A percentile compares a stretch with the other conserved stretches of the same genome.
Conservation (phyloP, 2,888 invertebrate species). For the Phyllotreta cruciferae region DNA sequence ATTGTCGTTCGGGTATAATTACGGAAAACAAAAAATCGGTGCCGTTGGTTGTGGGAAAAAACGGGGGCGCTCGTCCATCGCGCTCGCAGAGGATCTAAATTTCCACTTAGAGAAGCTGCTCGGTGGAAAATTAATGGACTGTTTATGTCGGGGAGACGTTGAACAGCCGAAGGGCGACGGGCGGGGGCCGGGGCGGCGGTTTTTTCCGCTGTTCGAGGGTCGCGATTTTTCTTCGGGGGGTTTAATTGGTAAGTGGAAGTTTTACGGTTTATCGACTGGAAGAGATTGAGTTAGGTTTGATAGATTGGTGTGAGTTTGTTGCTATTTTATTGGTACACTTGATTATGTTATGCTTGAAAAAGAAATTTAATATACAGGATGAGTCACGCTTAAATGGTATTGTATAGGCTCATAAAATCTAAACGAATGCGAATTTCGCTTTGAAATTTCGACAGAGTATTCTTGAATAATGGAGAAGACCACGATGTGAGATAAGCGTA, state of each 20-base stretch:
- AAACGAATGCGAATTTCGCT: too few species aligned
- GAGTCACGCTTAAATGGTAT: too few species aligned
- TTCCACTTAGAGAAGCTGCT: constrained; percentile 26
- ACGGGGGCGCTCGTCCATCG: constrained; percentile 12
- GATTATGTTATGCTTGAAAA: too few species aligned
- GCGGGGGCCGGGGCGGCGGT: constrained; percentile 16
- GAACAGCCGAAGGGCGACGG: neutral
- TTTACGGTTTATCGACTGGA: constrained; percentile 8
- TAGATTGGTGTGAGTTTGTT: too few species aligned
- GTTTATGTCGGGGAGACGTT: constrained; percentile 27
- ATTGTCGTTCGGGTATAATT: constrained; percentile 34
- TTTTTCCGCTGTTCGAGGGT: constrained; percentile 5
- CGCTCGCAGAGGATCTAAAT: constrained; percentile 24
- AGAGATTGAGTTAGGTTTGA: constrained; percentile 6
- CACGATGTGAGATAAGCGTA: too few species aligned
- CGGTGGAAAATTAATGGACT: constrained; percentile 35
- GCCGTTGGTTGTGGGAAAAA: neutral
- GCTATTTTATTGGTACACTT: too few species aligned
- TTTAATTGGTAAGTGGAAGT: constrained; percentile 21
- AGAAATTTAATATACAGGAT: too few species aligned
- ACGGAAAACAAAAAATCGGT: constrained; percentile 25
- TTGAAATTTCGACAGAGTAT: too few species aligned
- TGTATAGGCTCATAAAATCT: too few species aligned
- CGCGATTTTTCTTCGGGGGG: constrained; percentile 25
- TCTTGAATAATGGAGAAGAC: too few species aligned